Evolutionary conservation across 2,797 vertebrate species (phyloP).

Genomic region (Labroides dimidiatus): DNA sequence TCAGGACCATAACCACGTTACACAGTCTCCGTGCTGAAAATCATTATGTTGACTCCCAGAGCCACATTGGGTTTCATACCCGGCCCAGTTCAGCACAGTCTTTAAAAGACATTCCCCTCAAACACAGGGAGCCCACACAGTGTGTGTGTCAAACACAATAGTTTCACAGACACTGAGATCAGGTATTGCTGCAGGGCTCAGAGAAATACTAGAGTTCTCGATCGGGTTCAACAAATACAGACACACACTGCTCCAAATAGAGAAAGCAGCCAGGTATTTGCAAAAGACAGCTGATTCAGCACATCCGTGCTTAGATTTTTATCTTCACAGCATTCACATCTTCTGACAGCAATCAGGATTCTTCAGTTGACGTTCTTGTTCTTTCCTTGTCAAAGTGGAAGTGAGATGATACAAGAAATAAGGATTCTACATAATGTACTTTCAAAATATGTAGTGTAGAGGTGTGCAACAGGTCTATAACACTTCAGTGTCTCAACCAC

Average conservation of each 20-base stretch:
- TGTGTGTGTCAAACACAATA: conserved; percentile 88
- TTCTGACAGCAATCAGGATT: conserved; percentile 53
- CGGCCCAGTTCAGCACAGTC: conserved; percentile 43
- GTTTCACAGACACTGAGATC: conserved; percentile 85
- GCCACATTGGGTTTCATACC: conserved; percentile 71
- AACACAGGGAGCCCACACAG: conserved; percentile 68
- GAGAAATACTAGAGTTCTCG: conserved; percentile 51
- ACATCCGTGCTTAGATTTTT: conserved; percentile 18
- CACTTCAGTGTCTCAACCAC: conserved; percentile 28
- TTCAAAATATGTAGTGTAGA: neutral
- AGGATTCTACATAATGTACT: neutral
- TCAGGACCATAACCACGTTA: conserved; percentile 74
- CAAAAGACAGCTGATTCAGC: conserved; percentile 47
- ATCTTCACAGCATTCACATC: conserved; percentile 16
- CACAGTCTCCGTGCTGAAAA: conserved; percentile 76
- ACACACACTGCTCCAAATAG: conserved; percentile 14
- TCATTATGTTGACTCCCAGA: conserved; percentile 70
- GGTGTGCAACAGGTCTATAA: no score
- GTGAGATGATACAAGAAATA: no score
- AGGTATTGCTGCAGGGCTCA: conserved; percentile 66
- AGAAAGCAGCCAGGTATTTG: conserved; percentile 24
- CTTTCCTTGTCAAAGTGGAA: conserved; percentile 31
- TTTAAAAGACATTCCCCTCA: conserved; percentile 61
- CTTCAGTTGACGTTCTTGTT: conserved; percentile 36
- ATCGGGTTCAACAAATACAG: conserved; percentile 68